These are phyloP conservation scores for Hypomecis atomaria DNA, from an alignment of 2,888 invertebrate genomes.

Conservation along the genomic window DNA sequence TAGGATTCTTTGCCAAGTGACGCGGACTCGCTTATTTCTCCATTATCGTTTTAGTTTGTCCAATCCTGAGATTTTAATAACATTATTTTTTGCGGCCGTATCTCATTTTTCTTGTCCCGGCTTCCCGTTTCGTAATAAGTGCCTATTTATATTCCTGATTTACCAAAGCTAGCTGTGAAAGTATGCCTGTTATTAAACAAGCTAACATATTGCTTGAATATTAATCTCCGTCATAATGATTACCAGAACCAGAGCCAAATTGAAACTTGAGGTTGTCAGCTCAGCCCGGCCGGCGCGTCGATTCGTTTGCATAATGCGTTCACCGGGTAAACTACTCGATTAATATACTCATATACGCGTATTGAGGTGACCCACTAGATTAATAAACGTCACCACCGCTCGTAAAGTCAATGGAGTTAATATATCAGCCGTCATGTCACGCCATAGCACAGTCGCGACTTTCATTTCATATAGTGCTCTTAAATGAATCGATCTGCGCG, in stretches of 20 bases:
- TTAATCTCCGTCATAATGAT: slow-evolving; percentile 22
- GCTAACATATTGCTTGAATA: slow-evolving; percentile 16
- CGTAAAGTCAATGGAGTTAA: slow-evolving; percentile 79
- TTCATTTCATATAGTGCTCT: slow-evolving; percentile 83
- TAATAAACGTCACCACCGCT: slow-evolving; percentile 76
- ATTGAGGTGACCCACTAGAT: slow-evolving; percentile 69
- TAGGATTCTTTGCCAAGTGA: slow-evolving; percentile 83
- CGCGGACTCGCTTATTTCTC: slow-evolving; percentile 78
- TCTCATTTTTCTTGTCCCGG: background rate
- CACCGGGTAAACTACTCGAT: slow-evolving; percentile 57
- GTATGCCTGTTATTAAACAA: slow-evolving; percentile 7
- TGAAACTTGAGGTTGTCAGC: slow-evolving; percentile 45
- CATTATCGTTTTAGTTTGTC: slow-evolving; percentile 75
- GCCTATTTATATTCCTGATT: slow-evolving; percentile 9
- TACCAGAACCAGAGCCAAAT: slow-evolving; percentile 40
- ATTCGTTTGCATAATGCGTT: slow-evolving; percentile 55
- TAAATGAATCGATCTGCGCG: slow-evolving; percentile 73
- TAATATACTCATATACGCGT: slow-evolving; percentile 63
- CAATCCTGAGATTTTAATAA: slow-evolving; percentile 49
- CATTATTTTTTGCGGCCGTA: slow-evolving; percentile 16
- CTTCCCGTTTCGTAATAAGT: slow-evolving; percentile 2
- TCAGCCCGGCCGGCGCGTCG: slow-evolving; percentile 29
- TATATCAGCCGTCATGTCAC: slow-evolving; percentile 76
- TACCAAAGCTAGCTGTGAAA: slow-evolving; percentile 1
- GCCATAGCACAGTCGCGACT: slow-evolving; percentile 61